Evolutionary conservation across 2,888 invertebrate species (phyloP), one percentile per base, ranked within the genome.

Genomic region (Netelia fuscicornis): DNA sequence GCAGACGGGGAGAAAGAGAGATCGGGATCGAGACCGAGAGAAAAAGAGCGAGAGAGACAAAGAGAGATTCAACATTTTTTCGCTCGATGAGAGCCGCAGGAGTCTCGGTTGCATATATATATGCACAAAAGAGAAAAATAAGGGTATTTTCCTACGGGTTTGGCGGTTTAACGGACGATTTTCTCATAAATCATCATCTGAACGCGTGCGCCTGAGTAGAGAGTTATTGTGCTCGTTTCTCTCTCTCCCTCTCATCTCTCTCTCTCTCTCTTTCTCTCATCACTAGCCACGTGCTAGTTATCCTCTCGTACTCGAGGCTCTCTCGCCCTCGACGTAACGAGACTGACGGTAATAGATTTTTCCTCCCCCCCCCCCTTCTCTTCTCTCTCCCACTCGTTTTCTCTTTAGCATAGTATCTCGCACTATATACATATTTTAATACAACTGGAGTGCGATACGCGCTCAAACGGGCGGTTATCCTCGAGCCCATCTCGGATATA

Each of bases 171-270:
- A 76, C 70, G 58, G 68, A 72, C 81, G 65, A 78, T 68, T 78
- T 74, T 74, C 42, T 74, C 78, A 78, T 78, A 83, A 83, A 83
- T 83, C 78, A 78, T 74, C 68, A 68, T 78, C 52, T 62, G 67
- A 54, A 42, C 9, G 65, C 25, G 44, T 44, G 56, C 23, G 13
- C 37, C 5, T 30, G 62, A 30, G 70, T 37, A 23, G 23, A 48
- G 75, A 48, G 75, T 68, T 23, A 20, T 23, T 52, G 11, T 1
- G 13, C 6, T 23, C 20, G 64, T 42, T 68, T 72, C 52, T 30
- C 30, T 30, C 30, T 3, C 30, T 30, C 30, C 5, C 30, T 30
- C 30, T 2, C 30, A 5, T 30, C 30, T 25, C 25, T 25, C 25
- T 25, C 25, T 25, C 25, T 30, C 30, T 30, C 6, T 30, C 23